Percentiles rank a stretch among this genome's conserved stretches.
Evolutionary conservation across 2,888 invertebrate species (phyloP).

Genomic region (Phaonia tiefii): DNA sequence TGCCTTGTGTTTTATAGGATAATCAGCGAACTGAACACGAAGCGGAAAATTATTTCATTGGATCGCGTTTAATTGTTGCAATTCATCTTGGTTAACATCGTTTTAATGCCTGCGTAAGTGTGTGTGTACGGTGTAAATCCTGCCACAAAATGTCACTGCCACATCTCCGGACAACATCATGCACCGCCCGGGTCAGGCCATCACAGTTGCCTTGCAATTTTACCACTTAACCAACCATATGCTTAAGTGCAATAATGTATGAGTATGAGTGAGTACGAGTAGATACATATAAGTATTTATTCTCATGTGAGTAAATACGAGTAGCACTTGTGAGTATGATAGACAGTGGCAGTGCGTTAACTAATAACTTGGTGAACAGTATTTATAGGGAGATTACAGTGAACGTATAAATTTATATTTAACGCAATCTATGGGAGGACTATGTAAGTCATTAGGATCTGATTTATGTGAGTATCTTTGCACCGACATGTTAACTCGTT

Average conservation of each 20-base stretch:
- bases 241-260: background rate
- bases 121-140: background rate
- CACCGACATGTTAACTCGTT: no score
- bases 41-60: constrained; percentile 43
- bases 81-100: constrained; percentile 67
- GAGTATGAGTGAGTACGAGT: background rate
- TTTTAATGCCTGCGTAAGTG: constrained; percentile 43
- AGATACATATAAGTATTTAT: background rate
- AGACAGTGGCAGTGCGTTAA: no score
- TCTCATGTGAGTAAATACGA: background rate
- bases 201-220: no score
- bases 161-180: background rate
- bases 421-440: no score
- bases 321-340: no score
- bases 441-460: no score
- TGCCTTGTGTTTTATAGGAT: background rate
- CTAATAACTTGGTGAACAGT: no score
- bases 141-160: constrained; percentile 6
- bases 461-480: background rate
- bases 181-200: no score
- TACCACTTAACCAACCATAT: background rate
- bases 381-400: no score
- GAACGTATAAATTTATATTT: no score
- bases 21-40: constrained; percentile 21
- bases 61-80: constrained; percentile 64